phyloP scores from a whole-genome alignment of 2,797 vertebrate genomes.

The Thaleichthys pacificus region DNA sequence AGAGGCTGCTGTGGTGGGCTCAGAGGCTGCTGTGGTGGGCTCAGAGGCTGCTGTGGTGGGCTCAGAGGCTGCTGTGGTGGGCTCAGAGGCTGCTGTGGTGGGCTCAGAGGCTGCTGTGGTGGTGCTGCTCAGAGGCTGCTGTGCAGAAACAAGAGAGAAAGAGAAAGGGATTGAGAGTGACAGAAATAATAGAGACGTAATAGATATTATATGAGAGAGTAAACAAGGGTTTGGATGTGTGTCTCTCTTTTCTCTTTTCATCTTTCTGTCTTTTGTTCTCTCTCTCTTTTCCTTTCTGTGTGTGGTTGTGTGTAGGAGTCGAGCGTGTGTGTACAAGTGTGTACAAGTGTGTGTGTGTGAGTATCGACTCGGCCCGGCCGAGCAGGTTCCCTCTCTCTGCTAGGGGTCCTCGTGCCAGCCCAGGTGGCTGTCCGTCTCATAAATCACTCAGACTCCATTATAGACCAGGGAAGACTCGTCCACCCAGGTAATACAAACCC shows the following conservation, averaged over 20 bases:
- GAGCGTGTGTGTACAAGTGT: neutral
- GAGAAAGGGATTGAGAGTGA: neutral
- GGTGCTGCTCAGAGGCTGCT: no score
- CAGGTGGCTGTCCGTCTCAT: conserved; percentile 14
- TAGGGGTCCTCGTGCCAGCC: conserved; percentile 25
- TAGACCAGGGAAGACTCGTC: conserved; percentile 31
- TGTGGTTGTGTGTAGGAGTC: neutral
- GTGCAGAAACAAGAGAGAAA: neutral
- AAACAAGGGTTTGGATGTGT: neutral
- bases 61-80: neutral
- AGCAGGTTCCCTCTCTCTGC: conserved; percentile 21
- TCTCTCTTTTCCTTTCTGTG: neutral
- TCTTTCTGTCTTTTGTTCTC: neutral
- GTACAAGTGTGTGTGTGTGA: neutral
- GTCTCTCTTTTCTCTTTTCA: neutral
- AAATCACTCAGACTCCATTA: conserved; percentile 39
- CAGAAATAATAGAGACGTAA: neutral
- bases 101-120: neutral
- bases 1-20: neutral
- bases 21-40: neutral
- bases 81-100: neutral
- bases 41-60: neutral
- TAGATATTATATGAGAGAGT: neutral
- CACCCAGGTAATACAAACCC: conserved; percentile 49
- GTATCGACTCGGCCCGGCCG: conserved; percentile 6